These are phyloP conservation scores for Parnassius orleans DNA, from an alignment of 2,888 invertebrate genomes.

Conservation along the genomic window DNA sequence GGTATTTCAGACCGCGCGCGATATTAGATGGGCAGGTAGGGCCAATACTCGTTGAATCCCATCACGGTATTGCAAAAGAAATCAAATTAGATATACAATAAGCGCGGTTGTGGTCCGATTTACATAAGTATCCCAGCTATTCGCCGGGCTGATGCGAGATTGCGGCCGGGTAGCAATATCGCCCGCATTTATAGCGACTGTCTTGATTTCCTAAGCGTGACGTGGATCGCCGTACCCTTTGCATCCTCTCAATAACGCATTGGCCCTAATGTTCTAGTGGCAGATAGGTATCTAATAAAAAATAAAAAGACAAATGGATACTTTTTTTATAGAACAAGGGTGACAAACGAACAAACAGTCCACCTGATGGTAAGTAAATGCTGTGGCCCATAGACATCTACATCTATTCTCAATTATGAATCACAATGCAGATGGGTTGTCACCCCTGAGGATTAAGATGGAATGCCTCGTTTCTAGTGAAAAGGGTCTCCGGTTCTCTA, in stretches of 20 bases:
- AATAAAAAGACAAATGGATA: background rate
- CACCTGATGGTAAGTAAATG: too few species aligned
- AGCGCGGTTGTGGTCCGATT: slow-evolving; percentile 75
- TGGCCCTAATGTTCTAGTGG: slow-evolving; percentile 18
- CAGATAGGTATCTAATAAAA: slow-evolving; percentile 9
- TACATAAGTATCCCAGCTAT: slow-evolving; percentile 79
- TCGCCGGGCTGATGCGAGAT: slow-evolving; percentile 75
- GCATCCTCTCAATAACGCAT: slow-evolving; percentile 37
- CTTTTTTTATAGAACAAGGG: too few species aligned
- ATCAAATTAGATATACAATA: slow-evolving; percentile 81
- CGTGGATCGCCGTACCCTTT: slow-evolving; percentile 43
- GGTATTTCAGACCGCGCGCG: slow-evolving; percentile 54
- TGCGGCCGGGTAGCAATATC: slow-evolving; percentile 73
- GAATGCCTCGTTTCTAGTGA: too few species aligned
- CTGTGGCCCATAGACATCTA: too few species aligned
- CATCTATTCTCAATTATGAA: too few species aligned
- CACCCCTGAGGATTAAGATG: too few species aligned
- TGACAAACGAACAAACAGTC: too few species aligned
- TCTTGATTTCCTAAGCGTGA: slow-evolving; percentile 43
- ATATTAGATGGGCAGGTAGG: slow-evolving; percentile 72
- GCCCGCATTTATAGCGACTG: slow-evolving; percentile 53
- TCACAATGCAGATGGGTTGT: too few species aligned
- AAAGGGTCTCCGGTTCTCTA: too few species aligned
- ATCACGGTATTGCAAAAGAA: slow-evolving; percentile 76
- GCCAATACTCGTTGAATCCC: slow-evolving; percentile 71